Evolutionary conservation across 1,140 invertebrate species (phyloP).

Genomic region (Pentalonia nigronervosa): DNA sequence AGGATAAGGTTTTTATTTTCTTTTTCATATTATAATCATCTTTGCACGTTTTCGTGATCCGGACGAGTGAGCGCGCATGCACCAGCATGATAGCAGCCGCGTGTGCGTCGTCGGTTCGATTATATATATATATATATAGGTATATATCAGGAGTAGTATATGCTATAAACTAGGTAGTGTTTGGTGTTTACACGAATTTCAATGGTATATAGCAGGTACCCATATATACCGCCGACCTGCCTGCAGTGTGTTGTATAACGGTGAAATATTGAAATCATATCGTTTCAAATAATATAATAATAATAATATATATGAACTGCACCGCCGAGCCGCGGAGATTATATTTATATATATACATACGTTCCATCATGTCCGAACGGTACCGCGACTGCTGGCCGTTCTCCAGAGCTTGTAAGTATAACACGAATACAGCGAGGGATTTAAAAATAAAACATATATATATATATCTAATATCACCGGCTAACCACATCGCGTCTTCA

Average conservation of each 20-base stretch:
- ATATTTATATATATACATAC: background rate
- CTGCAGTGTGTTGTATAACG: background rate
- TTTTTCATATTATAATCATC: background rate
- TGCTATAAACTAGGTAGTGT: background rate
- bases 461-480: background rate
- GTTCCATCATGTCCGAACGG: background rate
- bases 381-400: background rate
- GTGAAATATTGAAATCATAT: conserved; percentile 46
- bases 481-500: background rate
- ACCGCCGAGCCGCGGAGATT: background rate
- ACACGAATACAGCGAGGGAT: background rate
- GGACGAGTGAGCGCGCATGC: background rate
- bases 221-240: too few relatives aligned
- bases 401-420: background rate
- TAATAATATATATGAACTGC: background rate
- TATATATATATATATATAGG: too few relatives aligned
- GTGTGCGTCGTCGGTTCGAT: too few relatives aligned
- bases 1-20: background rate
- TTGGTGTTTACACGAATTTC: conserved; percentile 49
- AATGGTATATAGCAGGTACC: background rate
- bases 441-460: background rate
- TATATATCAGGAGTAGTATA: too few relatives aligned
- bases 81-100: too few relatives aligned
- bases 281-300: background rate
- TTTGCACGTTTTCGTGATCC: conserved; percentile 52